A percentile compares a stretch with the other conserved stretches of the same genome.
Conservation (phyloP, 2,888 invertebrate species). For the Cataglyphis albicans region DNA sequence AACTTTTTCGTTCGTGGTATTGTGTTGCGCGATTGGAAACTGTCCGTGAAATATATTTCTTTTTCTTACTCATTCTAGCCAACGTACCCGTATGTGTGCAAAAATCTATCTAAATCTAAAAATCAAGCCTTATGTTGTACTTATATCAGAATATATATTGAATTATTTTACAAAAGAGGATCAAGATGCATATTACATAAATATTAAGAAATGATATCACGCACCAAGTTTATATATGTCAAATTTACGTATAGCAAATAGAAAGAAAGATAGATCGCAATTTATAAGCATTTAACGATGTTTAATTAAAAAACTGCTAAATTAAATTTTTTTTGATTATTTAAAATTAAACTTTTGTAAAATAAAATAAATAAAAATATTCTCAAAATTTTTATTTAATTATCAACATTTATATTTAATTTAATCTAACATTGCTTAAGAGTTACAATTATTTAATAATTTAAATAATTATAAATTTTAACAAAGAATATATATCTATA, state of each 20-base stretch:
- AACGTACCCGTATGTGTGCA: not conserved
- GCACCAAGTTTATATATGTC: not conserved
- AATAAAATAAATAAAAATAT: not conserved
- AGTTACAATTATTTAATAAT: not conserved
- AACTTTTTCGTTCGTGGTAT: slow-evolving; percentile 48
- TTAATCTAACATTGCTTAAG: too few species aligned
- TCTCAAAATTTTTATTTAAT: not conserved
- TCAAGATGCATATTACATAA: slow-evolving; percentile 47
- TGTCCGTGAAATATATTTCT: slow-evolving; percentile 15
- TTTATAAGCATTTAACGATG: not conserved
- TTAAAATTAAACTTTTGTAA: not conserved
- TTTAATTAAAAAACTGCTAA: not conserved
- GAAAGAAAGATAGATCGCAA: not conserved
- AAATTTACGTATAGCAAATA: not conserved
- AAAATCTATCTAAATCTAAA: slow-evolving; percentile 76
- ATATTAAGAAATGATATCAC: not conserved
- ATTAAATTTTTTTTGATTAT: not conserved
- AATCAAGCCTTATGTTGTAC: slow-evolving; percentile 75
- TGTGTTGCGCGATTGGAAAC: slow-evolving; percentile 9
- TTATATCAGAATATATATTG: slow-evolving; percentile 27
- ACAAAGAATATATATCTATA: not conserved
- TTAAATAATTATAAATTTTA: not conserved
- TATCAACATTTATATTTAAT: too few species aligned
- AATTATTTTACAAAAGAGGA: slow-evolving; percentile 36
- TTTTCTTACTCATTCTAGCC: not conserved